phyloP scores from a whole-genome alignment of 2,113 vertebrate species.

The Panurus biarmicus region DNA sequence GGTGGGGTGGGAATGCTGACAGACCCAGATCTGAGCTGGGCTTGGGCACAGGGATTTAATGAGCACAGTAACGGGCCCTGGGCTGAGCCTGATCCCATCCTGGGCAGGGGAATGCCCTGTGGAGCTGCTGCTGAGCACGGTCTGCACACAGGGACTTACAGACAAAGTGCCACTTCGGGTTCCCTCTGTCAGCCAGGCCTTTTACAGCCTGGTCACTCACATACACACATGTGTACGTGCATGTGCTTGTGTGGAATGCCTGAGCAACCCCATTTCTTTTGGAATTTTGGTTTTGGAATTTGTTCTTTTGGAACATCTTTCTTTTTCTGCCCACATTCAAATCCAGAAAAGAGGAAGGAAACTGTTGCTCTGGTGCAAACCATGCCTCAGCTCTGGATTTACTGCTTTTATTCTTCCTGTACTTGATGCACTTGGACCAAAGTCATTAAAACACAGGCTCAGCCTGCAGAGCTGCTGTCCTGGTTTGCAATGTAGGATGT shows the following conservation, averaged over 20 bases:
- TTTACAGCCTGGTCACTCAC: background rate
- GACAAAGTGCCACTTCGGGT: background rate
- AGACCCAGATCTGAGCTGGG: background rate
- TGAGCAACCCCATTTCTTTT: too few species aligned
- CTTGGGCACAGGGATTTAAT: background rate
- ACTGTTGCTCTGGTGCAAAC: background rate
- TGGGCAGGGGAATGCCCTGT: background rate
- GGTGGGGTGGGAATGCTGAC: background rate
- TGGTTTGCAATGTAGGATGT: too few species aligned
- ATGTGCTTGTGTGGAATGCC: background rate
- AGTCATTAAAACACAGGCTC: background rate
- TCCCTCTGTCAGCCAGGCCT: background rate
- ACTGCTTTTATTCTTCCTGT: background rate
- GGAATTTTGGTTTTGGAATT: too few species aligned
- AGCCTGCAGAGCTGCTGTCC: background rate
- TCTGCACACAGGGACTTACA: background rate
- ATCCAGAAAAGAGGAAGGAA: background rate
- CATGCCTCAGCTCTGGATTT: background rate
- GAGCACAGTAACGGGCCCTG: slow-evolving; percentile 1
- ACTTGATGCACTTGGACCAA: background rate
- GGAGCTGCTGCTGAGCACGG: background rate
- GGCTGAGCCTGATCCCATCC: background rate
- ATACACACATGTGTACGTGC: background rate
- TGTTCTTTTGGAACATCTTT: background rate
- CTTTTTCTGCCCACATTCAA: background rate